phyloP scores from a whole-genome alignment of 2,113 vertebrate species.

The Myanophis thanlyinensis region DNA sequence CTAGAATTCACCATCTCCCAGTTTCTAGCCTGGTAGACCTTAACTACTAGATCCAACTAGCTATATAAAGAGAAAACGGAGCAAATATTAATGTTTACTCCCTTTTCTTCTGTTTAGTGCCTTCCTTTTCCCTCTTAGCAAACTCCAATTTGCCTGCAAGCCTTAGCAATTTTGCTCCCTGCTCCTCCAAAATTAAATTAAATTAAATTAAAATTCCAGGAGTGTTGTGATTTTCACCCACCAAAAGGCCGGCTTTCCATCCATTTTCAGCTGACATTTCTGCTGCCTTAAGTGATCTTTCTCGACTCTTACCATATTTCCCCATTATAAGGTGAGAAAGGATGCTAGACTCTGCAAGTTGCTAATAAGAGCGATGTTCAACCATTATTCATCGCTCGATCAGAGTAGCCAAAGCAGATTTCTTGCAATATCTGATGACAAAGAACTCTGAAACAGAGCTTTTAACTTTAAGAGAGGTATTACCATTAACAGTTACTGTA shows the following conservation, averaged over 20 bases:
- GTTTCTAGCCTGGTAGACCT: not conserved
- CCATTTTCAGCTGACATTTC: conserved; percentile 48
- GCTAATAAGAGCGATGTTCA: conserved; percentile 41
- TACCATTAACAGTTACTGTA: not conserved
- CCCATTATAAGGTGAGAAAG: conserved; percentile 21
- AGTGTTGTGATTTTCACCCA: not conserved
- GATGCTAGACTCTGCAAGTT: conserved; percentile 49
- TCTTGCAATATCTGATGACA: conserved; percentile 23
- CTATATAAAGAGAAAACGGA: not conserved
- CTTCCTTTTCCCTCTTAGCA: not conserved
- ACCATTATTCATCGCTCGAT: conserved; percentile 51
- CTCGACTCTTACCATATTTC: conserved; percentile 34
- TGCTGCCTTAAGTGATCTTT: conserved; percentile 45
- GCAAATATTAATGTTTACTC: not conserved
- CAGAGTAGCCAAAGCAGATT: conserved; percentile 42
- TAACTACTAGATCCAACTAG: not conserved
- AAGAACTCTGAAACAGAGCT: not conserved
- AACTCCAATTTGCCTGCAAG: not conserved
- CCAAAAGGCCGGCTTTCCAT: not conserved
- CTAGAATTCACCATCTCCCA: no score
- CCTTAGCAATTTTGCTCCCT: not conserved
- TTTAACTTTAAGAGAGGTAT: conserved; percentile 7
- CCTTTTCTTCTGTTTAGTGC: not conserved
- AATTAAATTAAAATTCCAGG: not conserved
- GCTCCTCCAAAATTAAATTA: not conserved